Conservation (phyloP, 2,113 vertebrate species). For the Platysternon megacephalum region DNA sequence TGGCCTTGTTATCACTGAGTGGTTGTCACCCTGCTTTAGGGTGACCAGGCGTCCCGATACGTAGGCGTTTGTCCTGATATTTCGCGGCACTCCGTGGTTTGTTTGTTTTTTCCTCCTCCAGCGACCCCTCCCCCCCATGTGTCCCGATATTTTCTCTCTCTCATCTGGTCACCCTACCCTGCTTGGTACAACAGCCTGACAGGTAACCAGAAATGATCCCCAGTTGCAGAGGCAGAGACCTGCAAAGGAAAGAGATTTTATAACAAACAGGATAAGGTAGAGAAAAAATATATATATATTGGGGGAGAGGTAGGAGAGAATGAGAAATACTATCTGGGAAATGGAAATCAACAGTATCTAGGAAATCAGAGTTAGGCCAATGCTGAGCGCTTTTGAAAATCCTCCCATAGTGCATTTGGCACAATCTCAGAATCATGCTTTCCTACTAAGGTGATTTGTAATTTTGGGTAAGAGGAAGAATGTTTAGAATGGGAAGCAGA, state of each 20-base stretch:
- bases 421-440: neutral
- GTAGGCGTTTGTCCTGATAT: too few species aligned
- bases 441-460: neutral
- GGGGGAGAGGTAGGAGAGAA: neutral
- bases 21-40: neutral
- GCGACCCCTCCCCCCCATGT: too few species aligned
- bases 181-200: neutral
- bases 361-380: neutral
- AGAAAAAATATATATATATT: neutral
- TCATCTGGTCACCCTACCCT: too few species aligned
- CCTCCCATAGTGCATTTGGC: neutral
- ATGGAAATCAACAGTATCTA: neutral
- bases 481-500: neutral
- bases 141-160: too few species aligned
- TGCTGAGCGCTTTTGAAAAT: neutral
- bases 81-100: too few species aligned
- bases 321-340: neutral
- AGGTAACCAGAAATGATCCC: neutral
- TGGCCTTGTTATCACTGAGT: neutral
- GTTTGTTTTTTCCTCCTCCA: too few species aligned
- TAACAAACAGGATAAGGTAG: neutral
- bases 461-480: neutral
- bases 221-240: neutral
- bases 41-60: too few species aligned
- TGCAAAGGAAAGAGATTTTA: neutral